Evolutionary conservation across 2,888 invertebrate genomes (phyloP).

Genomic region (Toxonevra muliebris): DNA sequence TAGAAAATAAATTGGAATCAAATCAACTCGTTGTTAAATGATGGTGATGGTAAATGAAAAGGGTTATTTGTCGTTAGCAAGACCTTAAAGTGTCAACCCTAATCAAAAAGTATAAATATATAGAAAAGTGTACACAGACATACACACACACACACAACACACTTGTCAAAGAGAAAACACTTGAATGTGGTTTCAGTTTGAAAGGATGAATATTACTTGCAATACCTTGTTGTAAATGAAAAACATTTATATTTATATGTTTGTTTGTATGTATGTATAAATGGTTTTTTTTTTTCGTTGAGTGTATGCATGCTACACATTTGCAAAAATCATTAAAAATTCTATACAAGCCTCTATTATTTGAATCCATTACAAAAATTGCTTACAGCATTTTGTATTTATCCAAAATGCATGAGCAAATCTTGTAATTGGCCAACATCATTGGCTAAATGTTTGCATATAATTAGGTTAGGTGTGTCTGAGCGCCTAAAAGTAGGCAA

Average conservation of each 20-base stretch:
- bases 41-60: too few species aligned
- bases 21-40: constrained; percentile 26
- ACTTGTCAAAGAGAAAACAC: constrained; percentile 10
- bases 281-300: not conserved
- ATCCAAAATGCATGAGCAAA: constrained; percentile 31
- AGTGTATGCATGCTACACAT: not conserved
- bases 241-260: too few species aligned
- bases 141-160: not conserved
- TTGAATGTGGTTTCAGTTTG: constrained; percentile 14
- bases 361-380: constrained; percentile 12
- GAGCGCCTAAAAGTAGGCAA: constrained; percentile 50
- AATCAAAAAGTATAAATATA: constrained; percentile 34
- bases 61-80: not conserved
- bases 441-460: constrained; percentile 49
- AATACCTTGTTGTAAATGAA: not conserved
- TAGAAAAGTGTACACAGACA: not conserved
- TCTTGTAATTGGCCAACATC: constrained; percentile 55
- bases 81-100: constrained; percentile 43
- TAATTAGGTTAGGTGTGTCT: constrained; percentile 50
- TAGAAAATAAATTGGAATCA: constrained; percentile 28
- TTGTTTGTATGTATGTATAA: not conserved
- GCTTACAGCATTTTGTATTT: not conserved
- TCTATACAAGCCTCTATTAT: constrained; percentile 8
- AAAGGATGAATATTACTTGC: not conserved
- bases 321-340: not conserved